phyloP scores from a whole-genome alignment of 2,888 invertebrate genomes.

The Odontocolon sp. region DNA sequence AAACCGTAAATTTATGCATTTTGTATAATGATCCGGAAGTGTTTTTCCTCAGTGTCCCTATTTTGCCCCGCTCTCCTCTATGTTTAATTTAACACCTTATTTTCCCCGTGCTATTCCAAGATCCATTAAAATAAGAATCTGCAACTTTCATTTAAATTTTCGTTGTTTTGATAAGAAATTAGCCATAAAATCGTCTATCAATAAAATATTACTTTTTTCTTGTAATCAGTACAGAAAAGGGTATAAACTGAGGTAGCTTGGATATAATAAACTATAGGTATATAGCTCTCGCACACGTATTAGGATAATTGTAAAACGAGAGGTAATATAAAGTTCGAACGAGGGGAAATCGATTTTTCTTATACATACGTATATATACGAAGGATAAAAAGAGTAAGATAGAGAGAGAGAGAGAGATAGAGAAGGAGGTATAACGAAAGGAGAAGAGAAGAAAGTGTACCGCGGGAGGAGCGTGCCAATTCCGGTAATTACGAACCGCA shows the following conservation, averaged over 20 bases:
- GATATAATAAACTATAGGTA: neutral
- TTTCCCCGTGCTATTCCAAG: too few relatives aligned
- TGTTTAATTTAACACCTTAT: too few relatives aligned
- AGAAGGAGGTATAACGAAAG: conserved; percentile 21
- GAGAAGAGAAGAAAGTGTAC: conserved; percentile 41
- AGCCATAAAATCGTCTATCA: too few relatives aligned
- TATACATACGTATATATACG: neutral
- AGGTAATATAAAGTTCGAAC: conserved; percentile 40
- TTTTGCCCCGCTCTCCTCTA: too few relatives aligned
- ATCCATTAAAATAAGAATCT: too few relatives aligned
- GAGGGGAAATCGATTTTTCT: conserved; percentile 58
- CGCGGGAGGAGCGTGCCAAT: conserved; percentile 58
- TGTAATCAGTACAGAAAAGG: too few relatives aligned
- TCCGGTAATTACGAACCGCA: conserved; percentile 61
- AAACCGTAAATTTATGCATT: too few relatives aligned
- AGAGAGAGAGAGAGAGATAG: conserved; percentile 2
- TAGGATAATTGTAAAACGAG: conserved; percentile 52
- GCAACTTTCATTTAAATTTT: too few relatives aligned
- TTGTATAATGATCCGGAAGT: too few relatives aligned
- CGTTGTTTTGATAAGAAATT: too few relatives aligned
- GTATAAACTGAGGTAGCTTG: neutral
- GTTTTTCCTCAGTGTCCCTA: too few relatives aligned
- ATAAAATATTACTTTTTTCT: too few relatives aligned
- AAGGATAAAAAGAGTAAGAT: conserved; percentile 7
- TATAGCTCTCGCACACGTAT: conserved; percentile 8